Base-by-base conservation (phyloP, 2,113 vertebrate genomes). In the Corydoras sp. region DNA sequence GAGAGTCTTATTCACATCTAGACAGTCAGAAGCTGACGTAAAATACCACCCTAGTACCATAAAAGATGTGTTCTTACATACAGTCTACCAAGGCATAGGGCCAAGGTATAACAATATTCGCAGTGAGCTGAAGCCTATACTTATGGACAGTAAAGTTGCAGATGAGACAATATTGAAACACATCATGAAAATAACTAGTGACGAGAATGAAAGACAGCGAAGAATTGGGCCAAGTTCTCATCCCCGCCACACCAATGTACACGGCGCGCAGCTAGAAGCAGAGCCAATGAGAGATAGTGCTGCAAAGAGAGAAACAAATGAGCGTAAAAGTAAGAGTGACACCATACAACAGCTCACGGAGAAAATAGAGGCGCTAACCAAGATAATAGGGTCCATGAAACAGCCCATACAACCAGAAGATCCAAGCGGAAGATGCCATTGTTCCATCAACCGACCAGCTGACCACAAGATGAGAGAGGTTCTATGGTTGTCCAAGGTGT, bases 31-130 rank as follows among this genome's bases (percentile, higher is more conserved):
- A 13, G 30, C 30, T 10, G 29, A 31, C 14, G 30, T 62, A 12
- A 31, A 13, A 62, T 62, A 62, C 11, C 9, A 32, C 60, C 30
- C 30, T 32, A 32, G 11, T 8, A 62, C 30, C 11, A 35, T 62
- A 31, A 6, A 32, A 62, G 60, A 32, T 31, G 58, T 59, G 29
- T 62, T 62, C 60, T 35, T 62, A 12, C 60, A 62, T 12, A 62
- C 60, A 13, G 30, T 14, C 29, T 32, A 62, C 31, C 60, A 62
- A 32, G 60, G 30, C 3, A 32, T 32, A 13, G 30, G 30, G 10
- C 60, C 3, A 8, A 62, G 13, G 13, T 62, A 32, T 62, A 32
- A 31, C 29, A 30, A 62, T 30, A 31, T 62, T 32, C 30, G 60
- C 31, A 62, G 60, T 32, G 60, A 62, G 60, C 13, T 62, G 30